Base-by-base conservation (phyloP, 2,797 vertebrate species). In the Paramormyrops hopkinsi region DNA sequence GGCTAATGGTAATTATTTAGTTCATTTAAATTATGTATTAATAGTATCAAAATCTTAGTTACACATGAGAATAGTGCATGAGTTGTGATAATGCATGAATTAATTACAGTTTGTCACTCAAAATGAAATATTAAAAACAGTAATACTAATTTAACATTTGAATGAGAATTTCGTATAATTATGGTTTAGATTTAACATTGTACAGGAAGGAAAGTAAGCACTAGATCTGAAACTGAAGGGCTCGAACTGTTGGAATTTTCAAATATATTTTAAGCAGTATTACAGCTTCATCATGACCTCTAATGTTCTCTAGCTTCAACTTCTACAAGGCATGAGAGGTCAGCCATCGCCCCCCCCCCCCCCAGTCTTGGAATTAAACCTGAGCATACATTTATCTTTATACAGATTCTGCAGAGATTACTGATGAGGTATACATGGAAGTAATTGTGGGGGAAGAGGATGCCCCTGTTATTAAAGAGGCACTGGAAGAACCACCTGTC, bases 361-460 rank as follows among this genome's bases (percentile, higher is more conserved):
- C 6, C 56, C 56, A 8, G 7, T 44, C 29, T 54, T 53, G 84
- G 50, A 53, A 53, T 84, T 41, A 14, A 76, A 41, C 37, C 22
- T 86, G 84, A n/a, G 33, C 9, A 1, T n/a, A n/a, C 12, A 4
- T 37, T 62, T 86, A n/a, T 22, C 33, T 53, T 54, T 48, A 4
- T 62, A 89, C 92, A 97, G 96, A 94, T 92, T 97, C 96, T 89
- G 95, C 96, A 89, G 97, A 97, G 95, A 97, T 97, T 95, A 95
- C 97, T 91, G 96, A 97, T 94, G 97, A 98, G 95, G 96, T 97
- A 91, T 97, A 97, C 93, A 97, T 97, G 97, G 96, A 98, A 93
- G 96, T 97, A 92, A 97, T 96, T 92, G 96, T 97, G 91, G 97
- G 97, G 69, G 97, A 97, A 93, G 97, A 97, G 92, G 96, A 97